Percentiles rank a stretch among this genome's conserved stretches.
These are phyloP conservation scores for Drosophila neotestacea DNA, from an alignment of 2,888 invertebrate genomes.

Conservation along the genomic window DNA sequence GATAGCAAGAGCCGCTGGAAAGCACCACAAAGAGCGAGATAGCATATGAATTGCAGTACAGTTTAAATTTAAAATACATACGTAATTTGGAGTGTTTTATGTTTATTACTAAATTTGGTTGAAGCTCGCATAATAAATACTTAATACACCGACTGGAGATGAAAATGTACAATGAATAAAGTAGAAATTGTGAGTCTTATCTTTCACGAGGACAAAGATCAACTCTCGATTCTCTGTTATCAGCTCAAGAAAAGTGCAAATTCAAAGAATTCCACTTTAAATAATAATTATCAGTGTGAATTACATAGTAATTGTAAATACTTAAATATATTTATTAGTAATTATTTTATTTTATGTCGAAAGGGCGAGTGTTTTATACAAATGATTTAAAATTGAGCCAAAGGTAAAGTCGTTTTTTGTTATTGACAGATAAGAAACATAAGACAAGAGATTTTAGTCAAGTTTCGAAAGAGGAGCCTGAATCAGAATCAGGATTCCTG, in stretches of 20 bases:
- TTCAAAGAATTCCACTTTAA: neutral
- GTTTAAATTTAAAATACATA: neutral
- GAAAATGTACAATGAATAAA: neutral
- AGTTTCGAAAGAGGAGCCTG: too few species aligned
- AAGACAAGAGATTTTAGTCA: too few species aligned
- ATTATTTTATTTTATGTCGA: neutral
- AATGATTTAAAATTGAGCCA: conserved; percentile 3
- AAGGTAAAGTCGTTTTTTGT: neutral
- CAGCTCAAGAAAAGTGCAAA: conserved; percentile 1
- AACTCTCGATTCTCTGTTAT: conserved; percentile 2
- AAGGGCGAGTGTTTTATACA: conserved; percentile 24
- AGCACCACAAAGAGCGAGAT: conserved; percentile 11
- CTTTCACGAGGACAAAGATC: conserved; percentile 4
- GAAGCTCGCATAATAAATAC: conserved; percentile 5
- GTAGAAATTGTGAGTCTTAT: neutral
- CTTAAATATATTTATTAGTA: conserved; percentile 2
- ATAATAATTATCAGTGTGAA: neutral
- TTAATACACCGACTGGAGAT: conserved; percentile 4
- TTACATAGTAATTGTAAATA: neutral
- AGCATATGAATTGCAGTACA: neutral
- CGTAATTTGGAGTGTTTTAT: conserved; percentile 2
- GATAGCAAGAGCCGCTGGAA: neutral
- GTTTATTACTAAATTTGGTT: conserved; percentile 15
- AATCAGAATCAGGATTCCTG: too few species aligned
- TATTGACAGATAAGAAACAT: too few species aligned